Evolutionary conservation across 2,797 vertebrate genomes (phyloP).

Genomic region (Phaenicophaeus curvirostris): DNA sequence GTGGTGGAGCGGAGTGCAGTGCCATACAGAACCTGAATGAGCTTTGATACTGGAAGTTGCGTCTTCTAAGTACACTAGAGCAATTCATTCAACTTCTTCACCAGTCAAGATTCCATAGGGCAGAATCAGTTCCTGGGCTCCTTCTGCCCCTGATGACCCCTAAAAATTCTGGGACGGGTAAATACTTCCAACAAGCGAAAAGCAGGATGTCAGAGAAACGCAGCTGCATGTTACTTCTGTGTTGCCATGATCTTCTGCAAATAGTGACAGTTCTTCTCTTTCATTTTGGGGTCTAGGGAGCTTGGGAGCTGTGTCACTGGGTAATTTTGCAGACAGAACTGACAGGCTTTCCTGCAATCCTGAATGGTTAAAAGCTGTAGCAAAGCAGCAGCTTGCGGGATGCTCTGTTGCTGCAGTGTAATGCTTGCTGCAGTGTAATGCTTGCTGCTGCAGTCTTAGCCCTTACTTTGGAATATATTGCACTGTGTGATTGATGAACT

Average conservation of each 20-base stretch:
- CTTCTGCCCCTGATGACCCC: background rate
- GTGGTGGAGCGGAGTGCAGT: fast-evolving
- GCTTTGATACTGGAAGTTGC: background rate
- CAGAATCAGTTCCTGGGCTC: background rate
- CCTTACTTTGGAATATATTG: background rate
- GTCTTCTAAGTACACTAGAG: background rate
- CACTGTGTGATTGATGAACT: background rate
- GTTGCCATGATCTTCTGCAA: background rate
- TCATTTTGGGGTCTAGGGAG: background rate
- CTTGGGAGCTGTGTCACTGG: fast-evolving
- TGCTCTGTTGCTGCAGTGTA: background rate
- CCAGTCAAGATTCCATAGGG: background rate
- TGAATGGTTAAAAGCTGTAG: background rate
- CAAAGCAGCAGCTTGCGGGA: background rate
- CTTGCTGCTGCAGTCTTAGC: background rate
- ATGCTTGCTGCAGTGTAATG: background rate
- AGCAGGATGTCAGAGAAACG: background rate
- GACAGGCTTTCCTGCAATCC: background rate
- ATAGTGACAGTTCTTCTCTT: background rate
- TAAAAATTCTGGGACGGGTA: background rate
- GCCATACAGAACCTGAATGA: background rate
- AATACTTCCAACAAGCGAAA: background rate
- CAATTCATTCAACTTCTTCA: background rate
- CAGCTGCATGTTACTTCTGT: background rate
- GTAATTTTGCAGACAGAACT: background rate